Base-by-base conservation (phyloP, 1,140 invertebrate genomes). In the Anastrepha obliqua region DNA sequence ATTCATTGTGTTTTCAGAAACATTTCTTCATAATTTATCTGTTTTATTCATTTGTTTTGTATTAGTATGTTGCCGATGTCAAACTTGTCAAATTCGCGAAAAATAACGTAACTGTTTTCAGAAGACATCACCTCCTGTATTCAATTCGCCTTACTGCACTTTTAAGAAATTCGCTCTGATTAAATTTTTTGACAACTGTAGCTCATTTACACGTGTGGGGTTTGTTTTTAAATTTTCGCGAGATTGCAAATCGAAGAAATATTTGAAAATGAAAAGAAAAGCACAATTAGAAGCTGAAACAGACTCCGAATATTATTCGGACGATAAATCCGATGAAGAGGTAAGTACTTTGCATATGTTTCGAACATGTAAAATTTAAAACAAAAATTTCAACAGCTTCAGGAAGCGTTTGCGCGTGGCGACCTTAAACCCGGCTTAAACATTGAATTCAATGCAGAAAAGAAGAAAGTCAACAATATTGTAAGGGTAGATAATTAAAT, bases 401-500 rank as follows among this genome's bases (percentile, higher is more conserved):
- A 97, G 95, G 95, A 96, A 93, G 97, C 97, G 1, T 98, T 98
- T 93, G 95, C 95, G 2, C 95, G 95, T 89, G 97, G 97, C 11
- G 93, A 96, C 86, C 89, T 98, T 0, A 97, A 98, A 93, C 97
- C 97, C 0, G 98, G 98, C 11, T 92, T 98, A 0, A 98, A 98
- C 94, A 94, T 96, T 88, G 95, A 95, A 64, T 94, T 95, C 55
- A 95, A 95, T 89, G 93, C 94, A 89, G 92, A 95, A 67, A 95
- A 95, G 51, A 95, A 95, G 90, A 91, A 93, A 78, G 94, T 94
- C 87, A 95, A 94, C 15, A 97, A 97, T 93, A 95, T 96, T 93
- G 95, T 97, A 89, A 96, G 93, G 88, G 87, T 55, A 70, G 85
- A n/a, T 62, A 67, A 60, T 17, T 86, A 60, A 42, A 29, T 47